Conservation (phyloP, 1,140 invertebrate genomes). For the Ectropis grisescens region DNA sequence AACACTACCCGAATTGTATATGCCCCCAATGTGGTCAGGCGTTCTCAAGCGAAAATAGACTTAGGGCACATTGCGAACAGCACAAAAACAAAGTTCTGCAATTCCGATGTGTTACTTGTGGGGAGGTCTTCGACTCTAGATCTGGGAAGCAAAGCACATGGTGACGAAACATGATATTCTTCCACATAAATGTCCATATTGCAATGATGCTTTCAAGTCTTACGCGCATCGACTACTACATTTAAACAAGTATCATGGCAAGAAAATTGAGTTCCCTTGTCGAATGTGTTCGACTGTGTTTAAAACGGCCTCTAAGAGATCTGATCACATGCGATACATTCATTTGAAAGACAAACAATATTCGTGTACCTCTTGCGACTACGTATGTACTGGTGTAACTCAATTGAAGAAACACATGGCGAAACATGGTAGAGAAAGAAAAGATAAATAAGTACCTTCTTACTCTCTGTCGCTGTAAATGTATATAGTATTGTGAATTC, state of each 20-base stretch:
- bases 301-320: constrained; percentile 40
- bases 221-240: constrained; percentile 61
- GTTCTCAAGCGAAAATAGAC: constrained; percentile 35
- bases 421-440: constrained; percentile 36
- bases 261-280: constrained; percentile 49
- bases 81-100: constrained; percentile 21
- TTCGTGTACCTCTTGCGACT: constrained; percentile 48
- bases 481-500: too few species aligned
- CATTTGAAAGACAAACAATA: constrained; percentile 52
- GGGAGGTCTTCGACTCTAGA: constrained; percentile 32
- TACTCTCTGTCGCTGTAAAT: too few species aligned
- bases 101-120: constrained; percentile 47
- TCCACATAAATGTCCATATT: constrained; percentile 57
- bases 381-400: constrained; percentile 41
- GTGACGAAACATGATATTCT: constrained; percentile 24
- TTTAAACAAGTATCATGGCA: constrained; percentile 45
- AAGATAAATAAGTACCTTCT: too few species aligned
- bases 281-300: constrained; percentile 50
- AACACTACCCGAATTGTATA: constrained; percentile 54
- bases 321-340: constrained; percentile 50
- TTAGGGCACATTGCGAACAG: constrained; percentile 39
- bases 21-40: constrained; percentile 55
- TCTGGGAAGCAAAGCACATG: constrained; percentile 33
- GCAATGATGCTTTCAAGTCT: constrained; percentile 64
- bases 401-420: constrained; percentile 48